A percentile compares a stretch with the other conserved stretches of the same genome.
Evolutionary conservation across 2,113 vertebrate genomes (phyloP).

Genomic region (Myocastor coypus): DNA sequence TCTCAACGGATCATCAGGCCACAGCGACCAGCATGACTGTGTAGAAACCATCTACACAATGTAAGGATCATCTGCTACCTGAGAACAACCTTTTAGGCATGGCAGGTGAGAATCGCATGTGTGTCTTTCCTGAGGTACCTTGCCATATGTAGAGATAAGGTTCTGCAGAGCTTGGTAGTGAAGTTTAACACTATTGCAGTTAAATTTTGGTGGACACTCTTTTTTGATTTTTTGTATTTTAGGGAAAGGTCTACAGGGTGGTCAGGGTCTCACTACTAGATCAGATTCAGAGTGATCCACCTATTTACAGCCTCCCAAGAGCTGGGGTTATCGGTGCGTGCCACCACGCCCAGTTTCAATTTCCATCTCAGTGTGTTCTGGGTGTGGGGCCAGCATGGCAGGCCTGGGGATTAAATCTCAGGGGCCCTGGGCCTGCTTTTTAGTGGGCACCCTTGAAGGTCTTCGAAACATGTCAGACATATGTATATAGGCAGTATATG

Average conservation of each 20-base stretch:
- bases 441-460: neutral
- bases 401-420: too few species aligned
- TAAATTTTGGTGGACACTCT: constrained; percentile 12
- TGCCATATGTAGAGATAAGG: neutral
- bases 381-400: too few species aligned
- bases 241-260: too few species aligned
- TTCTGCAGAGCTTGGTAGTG: neutral
- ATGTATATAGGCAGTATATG: neutral
- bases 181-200: neutral
- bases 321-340: too few species aligned
- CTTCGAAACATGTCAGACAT: neutral
- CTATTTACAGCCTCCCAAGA: too few species aligned
- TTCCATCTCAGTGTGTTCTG: too few species aligned
- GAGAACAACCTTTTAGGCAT: constrained; percentile 44
- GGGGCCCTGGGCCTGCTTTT: too few species aligned
- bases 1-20: neutral
- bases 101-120: neutral
- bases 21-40: neutral
- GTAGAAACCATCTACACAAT: too few species aligned
- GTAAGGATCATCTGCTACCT: neutral
- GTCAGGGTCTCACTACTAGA: too few species aligned
- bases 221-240: neutral
- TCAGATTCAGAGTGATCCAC: too few species aligned
- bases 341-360: too few species aligned
- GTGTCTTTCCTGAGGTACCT: neutral